A percentile compares a stretch with the other conserved stretches of the same genome.
These are phyloP conservation scores for Dryoscopus gambensis DNA, from an alignment of 2,113 vertebrate species.

Conservation along the genomic window DNA sequence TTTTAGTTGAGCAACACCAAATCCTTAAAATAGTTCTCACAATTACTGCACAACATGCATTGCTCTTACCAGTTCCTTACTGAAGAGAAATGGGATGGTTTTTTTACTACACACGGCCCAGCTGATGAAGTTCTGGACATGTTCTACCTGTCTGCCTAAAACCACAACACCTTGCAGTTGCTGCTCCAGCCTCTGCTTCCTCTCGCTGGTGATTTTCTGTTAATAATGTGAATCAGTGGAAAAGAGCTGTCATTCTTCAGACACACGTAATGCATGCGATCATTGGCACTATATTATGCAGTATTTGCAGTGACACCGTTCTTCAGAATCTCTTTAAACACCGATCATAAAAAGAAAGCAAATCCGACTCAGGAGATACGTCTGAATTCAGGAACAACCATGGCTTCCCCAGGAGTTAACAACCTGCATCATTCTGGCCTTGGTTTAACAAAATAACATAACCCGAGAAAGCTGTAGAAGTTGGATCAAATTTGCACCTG, in stretches of 20 bases:
- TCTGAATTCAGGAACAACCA: not conserved
- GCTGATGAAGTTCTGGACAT: conserved; percentile 93
- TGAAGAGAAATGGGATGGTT: conserved; percentile 92
- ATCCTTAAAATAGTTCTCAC: not conserved
- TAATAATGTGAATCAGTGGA: not conserved
- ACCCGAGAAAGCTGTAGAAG: not conserved
- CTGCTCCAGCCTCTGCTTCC: conserved; percentile 87
- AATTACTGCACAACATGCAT: not conserved
- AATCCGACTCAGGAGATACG: not conserved
- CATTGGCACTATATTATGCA: not conserved
- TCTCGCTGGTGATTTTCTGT: conserved; percentile 89
- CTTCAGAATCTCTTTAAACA: not conserved
- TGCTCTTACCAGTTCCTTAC: conserved; percentile 89
- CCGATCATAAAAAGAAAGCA: not conserved
- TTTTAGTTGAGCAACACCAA: not conserved
- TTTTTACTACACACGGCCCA: conserved; percentile 92
- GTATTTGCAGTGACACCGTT: not conserved
- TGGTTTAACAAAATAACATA: not conserved
- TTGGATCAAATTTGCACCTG: not conserved
- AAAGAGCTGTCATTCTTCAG: not conserved
- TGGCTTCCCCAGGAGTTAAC: not conserved
- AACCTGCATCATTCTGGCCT: not conserved
- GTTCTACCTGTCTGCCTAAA: conserved; percentile 90
- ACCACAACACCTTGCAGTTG: conserved; percentile 89
- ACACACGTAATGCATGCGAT: not conserved